Base-by-base conservation (phyloP, 2,113 vertebrate genomes). In the Indri indri region DNA sequence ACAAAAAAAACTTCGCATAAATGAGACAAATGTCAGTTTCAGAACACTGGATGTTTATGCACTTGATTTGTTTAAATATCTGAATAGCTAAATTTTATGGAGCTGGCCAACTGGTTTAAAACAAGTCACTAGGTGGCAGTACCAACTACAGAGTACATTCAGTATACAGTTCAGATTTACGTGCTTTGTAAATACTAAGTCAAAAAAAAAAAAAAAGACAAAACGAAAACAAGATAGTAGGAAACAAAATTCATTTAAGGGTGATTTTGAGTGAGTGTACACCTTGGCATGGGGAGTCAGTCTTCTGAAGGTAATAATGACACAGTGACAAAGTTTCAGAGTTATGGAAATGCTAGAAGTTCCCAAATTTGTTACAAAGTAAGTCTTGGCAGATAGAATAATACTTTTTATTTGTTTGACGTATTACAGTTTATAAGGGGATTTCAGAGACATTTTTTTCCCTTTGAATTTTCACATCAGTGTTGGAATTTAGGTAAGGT, bases 61-160 rank as follows among this genome's bases (percentile, higher is more conserved):
- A 25, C 11, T 79, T 86, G 34, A 57, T 63, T 57, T 84, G 18
- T 85, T 88, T 92, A 66, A 65, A 18, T 63, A 76, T 27, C 52
- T 70, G 7, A 3, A 32, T 25, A 88, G 17, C 30, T 88, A 25
- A 82, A n/a, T 70, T 50, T 76, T 76, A 59, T 71, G 40, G 17
- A 71, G 6, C 73, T 73, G n/a, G 34, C 14, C 22, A 11, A 34
- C 74, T 95, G 37, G 25, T 65, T 95, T 82, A 9, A 12, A 12
- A 2, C 18, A 18, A 66, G 61, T 90, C 97, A 93, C 89, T 97
- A 96, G 97, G 84, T 96, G 95, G 95, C 86, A 95, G 86, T 87
- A 80, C 68, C 42, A 66, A 68, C 61, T 77, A 57, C 54, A 57
- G 54, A 57, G 54, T 54, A 54, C 17, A 18, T 54, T 54, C 47